Evolutionary conservation across 2,888 invertebrate species (phyloP).

Genomic region (Vesta saturnalis): DNA sequence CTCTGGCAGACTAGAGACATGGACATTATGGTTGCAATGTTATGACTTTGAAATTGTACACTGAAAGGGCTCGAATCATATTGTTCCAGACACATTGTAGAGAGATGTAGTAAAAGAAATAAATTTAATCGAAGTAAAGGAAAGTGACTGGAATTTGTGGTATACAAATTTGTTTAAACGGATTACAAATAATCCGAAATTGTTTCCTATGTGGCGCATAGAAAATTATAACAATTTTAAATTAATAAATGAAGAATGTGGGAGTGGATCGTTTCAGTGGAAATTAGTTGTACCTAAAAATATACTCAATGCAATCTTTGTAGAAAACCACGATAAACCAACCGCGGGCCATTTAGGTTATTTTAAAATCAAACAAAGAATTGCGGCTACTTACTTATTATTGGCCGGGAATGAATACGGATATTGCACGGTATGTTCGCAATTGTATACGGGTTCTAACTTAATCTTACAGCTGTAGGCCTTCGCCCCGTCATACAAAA

Average conservation of each 20-base stretch:
- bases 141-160: background rate
- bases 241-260: background rate
- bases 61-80: background rate
- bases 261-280: background rate
- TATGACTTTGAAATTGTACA: background rate
- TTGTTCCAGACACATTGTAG: background rate
- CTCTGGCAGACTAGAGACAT: background rate
- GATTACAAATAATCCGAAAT: background rate
- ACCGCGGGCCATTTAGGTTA: background rate
- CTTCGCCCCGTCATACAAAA: too few relatives aligned
- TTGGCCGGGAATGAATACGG: background rate
- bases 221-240: background rate
- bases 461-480: too few relatives aligned
- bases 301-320: background rate
- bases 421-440: background rate
- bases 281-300: background rate
- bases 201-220: background rate
- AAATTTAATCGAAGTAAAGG: background rate
- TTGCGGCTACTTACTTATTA: background rate
- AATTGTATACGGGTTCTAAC: too few relatives aligned
- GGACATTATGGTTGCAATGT: background rate
- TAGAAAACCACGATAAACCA: background rate
- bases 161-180: background rate
- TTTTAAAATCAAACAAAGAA: background rate
- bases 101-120: background rate